A percentile compares a stretch with the other conserved stretches of the same genome.
Evolutionary conservation across 2,113 vertebrate species (phyloP).

Genomic region (Miniopterus natalensis): DNA sequence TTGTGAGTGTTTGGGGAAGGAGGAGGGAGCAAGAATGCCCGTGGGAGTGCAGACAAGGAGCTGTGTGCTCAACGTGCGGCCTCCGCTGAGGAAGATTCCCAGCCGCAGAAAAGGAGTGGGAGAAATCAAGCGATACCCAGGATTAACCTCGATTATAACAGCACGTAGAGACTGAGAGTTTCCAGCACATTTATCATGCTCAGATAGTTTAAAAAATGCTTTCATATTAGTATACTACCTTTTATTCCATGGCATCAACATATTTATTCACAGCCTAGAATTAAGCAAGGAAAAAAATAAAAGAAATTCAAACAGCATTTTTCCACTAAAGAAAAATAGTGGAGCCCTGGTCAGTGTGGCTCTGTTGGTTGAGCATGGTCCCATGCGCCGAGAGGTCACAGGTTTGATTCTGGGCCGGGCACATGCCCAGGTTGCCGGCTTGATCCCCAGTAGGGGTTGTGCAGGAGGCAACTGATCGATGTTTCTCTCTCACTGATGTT

Average conservation of each 20-base stretch:
- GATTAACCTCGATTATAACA: not conserved
- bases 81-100: not conserved
- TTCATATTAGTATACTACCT: not conserved
- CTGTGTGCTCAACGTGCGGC: not conserved
- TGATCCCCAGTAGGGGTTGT: not conserved
- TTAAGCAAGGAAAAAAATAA: not conserved
- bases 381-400: not conserved
- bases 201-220: not conserved
- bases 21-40: slow-evolving; percentile 69
- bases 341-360: not conserved
- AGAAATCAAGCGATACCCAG: slow-evolving; percentile 1
- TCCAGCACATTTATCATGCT: not conserved
- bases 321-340: not conserved
- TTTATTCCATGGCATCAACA: not conserved
- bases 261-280: slow-evolving; percentile 1
- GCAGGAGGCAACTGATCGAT: not conserved
- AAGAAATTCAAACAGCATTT: not conserved
- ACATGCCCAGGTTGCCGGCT: too few species aligned
- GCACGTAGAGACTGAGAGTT: not conserved
- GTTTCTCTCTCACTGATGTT: not conserved
- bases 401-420: not conserved
- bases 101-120: slow-evolving; percentile 9
- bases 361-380: not conserved
- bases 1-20: slow-evolving; percentile 61
- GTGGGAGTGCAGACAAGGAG: slow-evolving; percentile 78